Base-by-base conservation (phyloP, 2,113 vertebrate species). In the Scomber colias region DNA sequence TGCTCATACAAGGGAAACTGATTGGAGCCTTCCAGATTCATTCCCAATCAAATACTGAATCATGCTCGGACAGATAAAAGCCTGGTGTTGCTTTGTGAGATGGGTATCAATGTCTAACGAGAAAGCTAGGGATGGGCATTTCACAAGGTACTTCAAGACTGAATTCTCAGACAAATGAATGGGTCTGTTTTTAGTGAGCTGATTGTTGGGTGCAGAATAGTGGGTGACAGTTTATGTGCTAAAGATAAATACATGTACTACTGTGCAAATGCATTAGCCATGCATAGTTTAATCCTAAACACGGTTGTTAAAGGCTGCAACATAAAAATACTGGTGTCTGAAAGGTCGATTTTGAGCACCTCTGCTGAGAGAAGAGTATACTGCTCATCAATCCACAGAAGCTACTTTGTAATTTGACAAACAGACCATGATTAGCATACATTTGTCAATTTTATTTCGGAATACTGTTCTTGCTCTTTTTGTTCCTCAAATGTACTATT, bases 1-100 rank as follows among this genome's bases (percentile, higher is more conserved):
- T 74, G 81, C 81, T 79, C 80, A 63, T 83, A 92, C 89, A 92
- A 91, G 87, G 79, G 89, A 88, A 90, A 86, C 90, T 93, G 92
- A 94, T 94, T 94, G 93, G 81, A 79, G 76, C 79, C 69, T 88
- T 90, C 72, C 72, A 86, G 61, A 86, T 90, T 87, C 55, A 90
- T 88, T 89, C 71, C 76, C 91, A 93, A 91, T 93, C 90, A 92
- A 90, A 90, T 61, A 49, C 63, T 65, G 80, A 87, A 81, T 87
- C 83, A 74, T 35, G 17, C 56, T 84, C 74, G 67, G 80, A 85
- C 75, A 81, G 87, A 90, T 87, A 89, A 90, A 89, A 90, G 51
- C 61, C 82, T 65, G 48, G 51, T 80, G 75, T 70, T 31, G 31
- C 71, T 82, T 63, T 80, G 63, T 73, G 73, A 73, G 82, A 83